Base-by-base conservation (phyloP, 2,797 vertebrate species). In the Ctenopoma multispine region DNA sequence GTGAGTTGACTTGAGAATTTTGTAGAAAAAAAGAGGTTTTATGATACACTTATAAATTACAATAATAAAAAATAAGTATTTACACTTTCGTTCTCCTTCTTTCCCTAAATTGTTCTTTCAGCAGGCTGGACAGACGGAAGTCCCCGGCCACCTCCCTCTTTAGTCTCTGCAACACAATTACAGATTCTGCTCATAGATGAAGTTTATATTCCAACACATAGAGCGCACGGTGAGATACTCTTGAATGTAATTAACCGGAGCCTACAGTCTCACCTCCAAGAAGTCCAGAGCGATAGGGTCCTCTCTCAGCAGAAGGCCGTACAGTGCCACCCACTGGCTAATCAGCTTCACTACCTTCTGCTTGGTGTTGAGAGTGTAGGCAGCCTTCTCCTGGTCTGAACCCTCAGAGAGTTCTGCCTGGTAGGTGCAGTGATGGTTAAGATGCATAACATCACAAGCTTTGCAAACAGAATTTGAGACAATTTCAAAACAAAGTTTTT, bases 301-400 rank as follows among this genome's bases (percentile, higher is more conserved):
- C 0, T 95, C 93, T 77, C 93, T 96, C 72, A 99, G 93, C 80
- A 94, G 87, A 21, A 88, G 87, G 60, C 96, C 94, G 0, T 93
- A 98, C 57, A 99, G 92, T 49, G 92, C 91, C 90, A 96, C 96
- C 97, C 97, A 99, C 72, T 95, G 96, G 84, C 93, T 91, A 3
- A 97, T 94, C 48, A 99, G 90, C 51, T 95, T 94, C 84, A 99
- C 93, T 57, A 98, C 94, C 83, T 96, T 98, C 82, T 96, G 96
- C 40, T 96, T 95, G 65, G 94, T 94, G 75, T 92, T 94, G 74
- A 96, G 91, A 23, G 95, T 17, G 18, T 96, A 99, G 18, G 93
- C 78, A 4, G 92, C 93, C 38, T 94, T 95, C 72, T 99, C 98
- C 90, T 94, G 95, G 62, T 97, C 97, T 0, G 95, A 96, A 2